Evolutionary conservation across 2,888 invertebrate genomes (phyloP).

Genomic region (Thecophora atra): DNA sequence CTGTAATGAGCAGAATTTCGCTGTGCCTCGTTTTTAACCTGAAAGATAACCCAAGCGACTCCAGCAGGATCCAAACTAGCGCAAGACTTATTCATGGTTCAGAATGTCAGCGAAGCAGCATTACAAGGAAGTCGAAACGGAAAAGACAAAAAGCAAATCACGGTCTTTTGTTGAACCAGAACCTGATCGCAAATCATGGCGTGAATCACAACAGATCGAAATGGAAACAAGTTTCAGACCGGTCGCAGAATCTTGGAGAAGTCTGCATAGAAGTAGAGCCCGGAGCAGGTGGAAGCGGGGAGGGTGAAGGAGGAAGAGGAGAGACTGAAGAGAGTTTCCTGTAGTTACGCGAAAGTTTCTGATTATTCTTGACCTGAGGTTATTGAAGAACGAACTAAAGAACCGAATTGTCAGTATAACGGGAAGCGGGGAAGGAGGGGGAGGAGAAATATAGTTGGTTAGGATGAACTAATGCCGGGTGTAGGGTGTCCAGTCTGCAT

Average conservation of each 20-base stretch:
- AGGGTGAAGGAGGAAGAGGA: neutral
- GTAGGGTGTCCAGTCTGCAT: neutral
- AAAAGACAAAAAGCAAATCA: conserved; percentile 5
- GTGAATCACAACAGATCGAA: conserved; percentile 33
- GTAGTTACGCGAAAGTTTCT: no score
- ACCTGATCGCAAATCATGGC: conserved; percentile 23
- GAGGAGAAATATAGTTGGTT: neutral
- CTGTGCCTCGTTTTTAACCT: neutral
- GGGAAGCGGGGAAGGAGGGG: neutral
- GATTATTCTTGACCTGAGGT: no score
- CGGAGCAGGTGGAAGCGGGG: neutral
- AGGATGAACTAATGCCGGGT: no score
- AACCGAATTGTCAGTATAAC: no score
- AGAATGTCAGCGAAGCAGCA: neutral
- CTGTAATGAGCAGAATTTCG: conserved; percentile 4
- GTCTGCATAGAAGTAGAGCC: conserved; percentile 1
- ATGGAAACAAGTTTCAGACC: conserved; percentile 32
- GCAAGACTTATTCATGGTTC: conserved; percentile 2
- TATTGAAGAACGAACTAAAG: no score
- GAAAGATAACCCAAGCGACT: no score
- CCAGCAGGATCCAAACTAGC: neutral
- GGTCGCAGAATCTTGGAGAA: conserved; percentile 1
- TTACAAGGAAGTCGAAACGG: neutral
- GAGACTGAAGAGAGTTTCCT: no score
- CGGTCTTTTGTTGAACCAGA: neutral